Evolutionary conservation across 2,888 invertebrate genomes (phyloP).

Genomic region (Campoletis raptor): DNA sequence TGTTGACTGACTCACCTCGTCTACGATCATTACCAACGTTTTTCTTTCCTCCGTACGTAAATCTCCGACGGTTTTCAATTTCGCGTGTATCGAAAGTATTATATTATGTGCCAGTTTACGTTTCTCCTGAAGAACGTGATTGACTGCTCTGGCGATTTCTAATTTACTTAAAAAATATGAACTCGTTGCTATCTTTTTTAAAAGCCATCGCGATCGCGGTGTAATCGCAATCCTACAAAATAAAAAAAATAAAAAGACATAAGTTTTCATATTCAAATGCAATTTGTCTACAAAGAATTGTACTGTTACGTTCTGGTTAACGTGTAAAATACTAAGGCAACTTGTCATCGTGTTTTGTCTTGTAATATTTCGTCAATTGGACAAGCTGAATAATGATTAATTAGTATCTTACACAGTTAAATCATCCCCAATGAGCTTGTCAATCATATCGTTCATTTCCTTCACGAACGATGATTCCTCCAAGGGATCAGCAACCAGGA

Average conservation of each 20-base stretch:
- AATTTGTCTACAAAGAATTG: neutral
- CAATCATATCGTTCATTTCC: slow-evolving; percentile 85
- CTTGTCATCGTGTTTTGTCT: neutral
- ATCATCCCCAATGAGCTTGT: slow-evolving; percentile 85
- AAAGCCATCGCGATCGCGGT: slow-evolving; percentile 81
- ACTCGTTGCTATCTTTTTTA: slow-evolving; percentile 84
- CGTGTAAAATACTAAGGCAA: neutral
- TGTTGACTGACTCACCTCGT: slow-evolving; percentile 86
- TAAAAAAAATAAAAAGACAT: slow-evolving; percentile 2
- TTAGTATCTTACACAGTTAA: slow-evolving; percentile 68
- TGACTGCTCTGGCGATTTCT: slow-evolving; percentile 84
- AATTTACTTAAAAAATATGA: slow-evolving; percentile 80
- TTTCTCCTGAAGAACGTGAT: slow-evolving; percentile 81
- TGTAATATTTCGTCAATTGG: neutral
- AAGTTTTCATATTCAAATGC: slow-evolving; percentile 70
- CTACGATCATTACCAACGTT: slow-evolving; percentile 89
- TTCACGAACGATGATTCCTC: slow-evolving; percentile 84
- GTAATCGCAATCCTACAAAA: slow-evolving; percentile 72
- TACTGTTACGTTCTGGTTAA: neutral
- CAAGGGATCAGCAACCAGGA: slow-evolving; percentile 87
- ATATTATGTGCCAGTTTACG: slow-evolving; percentile 79
- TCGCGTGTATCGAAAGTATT: slow-evolving; percentile 79
- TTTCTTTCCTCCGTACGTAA: slow-evolving; percentile 86
- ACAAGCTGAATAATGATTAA: slow-evolving; percentile 47
- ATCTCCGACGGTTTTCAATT: slow-evolving; percentile 68